phyloP scores from a whole-genome alignment of 2,888 invertebrate species.

The Yponomeuta evonymella region DNA sequence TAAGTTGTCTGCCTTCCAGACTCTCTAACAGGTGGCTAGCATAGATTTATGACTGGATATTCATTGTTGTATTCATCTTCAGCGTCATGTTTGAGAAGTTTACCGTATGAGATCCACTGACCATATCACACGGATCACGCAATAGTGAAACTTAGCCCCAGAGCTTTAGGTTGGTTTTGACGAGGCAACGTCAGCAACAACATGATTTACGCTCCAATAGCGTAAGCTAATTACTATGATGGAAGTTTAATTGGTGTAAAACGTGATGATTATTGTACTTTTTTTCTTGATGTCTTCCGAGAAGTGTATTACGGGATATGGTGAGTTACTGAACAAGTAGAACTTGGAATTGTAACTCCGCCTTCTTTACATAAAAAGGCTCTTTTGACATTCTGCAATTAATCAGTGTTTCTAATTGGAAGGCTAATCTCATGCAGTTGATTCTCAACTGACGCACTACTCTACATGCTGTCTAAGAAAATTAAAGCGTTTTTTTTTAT shows the following conservation, averaged over 20 bases:
- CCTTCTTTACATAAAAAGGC: background rate
- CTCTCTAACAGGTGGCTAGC: background rate
- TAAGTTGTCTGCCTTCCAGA: background rate
- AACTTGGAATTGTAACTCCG: constrained; percentile 1
- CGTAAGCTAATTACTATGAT: constrained; percentile 34
- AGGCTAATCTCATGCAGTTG: background rate
- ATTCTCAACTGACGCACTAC: background rate
- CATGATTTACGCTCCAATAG: constrained; percentile 33
- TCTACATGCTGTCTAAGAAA: background rate
- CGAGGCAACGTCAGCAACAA: background rate
- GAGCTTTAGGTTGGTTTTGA: background rate
- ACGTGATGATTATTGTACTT: constrained; percentile 27
- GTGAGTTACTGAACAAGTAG: background rate
- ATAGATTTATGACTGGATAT: background rate
- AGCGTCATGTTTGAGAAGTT: constrained; percentile 39
- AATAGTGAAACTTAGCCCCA: constrained; percentile 17
- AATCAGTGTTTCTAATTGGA: background rate
- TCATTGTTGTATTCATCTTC: constrained; percentile 21
- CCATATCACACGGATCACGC: constrained; percentile 27
- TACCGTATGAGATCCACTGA: constrained; percentile 51
- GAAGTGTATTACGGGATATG: constrained; percentile 3
- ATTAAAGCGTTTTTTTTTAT: constrained; percentile 20
- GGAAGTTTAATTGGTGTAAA: constrained; percentile 39
- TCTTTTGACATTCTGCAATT: background rate
- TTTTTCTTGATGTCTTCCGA: background rate